Evolutionary conservation across 2,113 vertebrate species (phyloP), one percentile per base, ranked within the genome.

Genomic region (Eleginops maclovinus): DNA sequence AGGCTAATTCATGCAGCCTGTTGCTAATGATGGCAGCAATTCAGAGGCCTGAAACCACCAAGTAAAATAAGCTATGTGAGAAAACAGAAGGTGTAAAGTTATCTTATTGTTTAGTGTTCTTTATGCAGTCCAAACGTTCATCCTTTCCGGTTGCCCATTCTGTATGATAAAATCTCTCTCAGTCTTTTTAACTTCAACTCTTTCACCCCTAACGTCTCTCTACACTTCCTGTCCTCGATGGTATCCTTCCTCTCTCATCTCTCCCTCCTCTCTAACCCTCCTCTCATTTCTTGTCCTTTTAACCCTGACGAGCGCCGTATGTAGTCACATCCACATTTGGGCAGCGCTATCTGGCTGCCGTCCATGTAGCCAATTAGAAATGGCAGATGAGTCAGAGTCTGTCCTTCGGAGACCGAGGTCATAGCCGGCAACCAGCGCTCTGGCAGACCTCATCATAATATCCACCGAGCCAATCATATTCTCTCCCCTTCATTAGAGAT

Each of bases 401-500:
- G 87, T 87, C 76, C 89, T 88, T 79, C 70, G 53, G 84, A 86
- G 87, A 85, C 81, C 0, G 58, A 75, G 83, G 90, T 91, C 90
- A 86, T 58, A 36, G 73, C 68, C 50, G 31, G 71, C 63, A 84
- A 77, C 77, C 70, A 75, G 72, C 51, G n/a, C 70, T 2, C 51
- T 19, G 76, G 78, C 47, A 77, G 87, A 84, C 67, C 76, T 81
- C 76, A 72, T 80, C 19, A 44, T 81, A 65, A 86, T 71, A 41
- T 47, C 19, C 8, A 8, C 47, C 66, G 73, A 13, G 81, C 90
- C 83, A 89, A 87, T 91, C 85, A 65, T 46, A 64, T 87, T 64
- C 43, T 55, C 72, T 89, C 87, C 77, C 85, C 87, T 88, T 88
- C 90, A 87, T 87, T 84, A 87, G 74, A 61, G 87, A 90, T 81